Evolutionary conservation across 2,888 invertebrate genomes (phyloP).

Genomic region (Cephonodes hylas): DNA sequence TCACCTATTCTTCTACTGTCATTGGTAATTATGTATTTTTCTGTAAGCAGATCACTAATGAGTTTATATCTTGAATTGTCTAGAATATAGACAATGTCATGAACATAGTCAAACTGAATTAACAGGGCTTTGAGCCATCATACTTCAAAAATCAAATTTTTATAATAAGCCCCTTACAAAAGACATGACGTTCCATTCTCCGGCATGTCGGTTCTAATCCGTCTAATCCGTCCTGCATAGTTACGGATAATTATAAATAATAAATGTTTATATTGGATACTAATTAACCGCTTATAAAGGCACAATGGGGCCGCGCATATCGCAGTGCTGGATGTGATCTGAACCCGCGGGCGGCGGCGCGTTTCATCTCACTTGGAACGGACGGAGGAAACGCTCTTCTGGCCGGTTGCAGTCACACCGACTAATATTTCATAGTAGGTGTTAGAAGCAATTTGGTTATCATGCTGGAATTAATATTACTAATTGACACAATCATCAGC

Average conservation of each 20-base stretch:
- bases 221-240: background rate
- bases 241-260: background rate
- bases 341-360: constrained; percentile 12
- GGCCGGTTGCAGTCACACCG: background rate
- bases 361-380: constrained; percentile 10
- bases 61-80: too few relatives aligned
- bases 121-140: too few relatives aligned
- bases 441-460: too few relatives aligned
- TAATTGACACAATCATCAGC: too few relatives aligned
- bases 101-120: too few relatives aligned
- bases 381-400: constrained; percentile 3
- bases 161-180: background rate
- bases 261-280: constrained; percentile 2
- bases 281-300: background rate
- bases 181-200: background rate
- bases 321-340: background rate
- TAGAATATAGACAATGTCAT: too few relatives aligned
- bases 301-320: constrained; percentile 1
- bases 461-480: too few relatives aligned
- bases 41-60: too few relatives aligned
- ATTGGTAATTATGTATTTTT: too few relatives aligned
- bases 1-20: too few relatives aligned
- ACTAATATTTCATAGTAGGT: too few relatives aligned
- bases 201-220: background rate
- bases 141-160: too few relatives aligned